These are phyloP conservation scores for Mellivora capensis DNA, from an alignment of 2,113 vertebrate species.

Conservation along the genomic window DNA sequence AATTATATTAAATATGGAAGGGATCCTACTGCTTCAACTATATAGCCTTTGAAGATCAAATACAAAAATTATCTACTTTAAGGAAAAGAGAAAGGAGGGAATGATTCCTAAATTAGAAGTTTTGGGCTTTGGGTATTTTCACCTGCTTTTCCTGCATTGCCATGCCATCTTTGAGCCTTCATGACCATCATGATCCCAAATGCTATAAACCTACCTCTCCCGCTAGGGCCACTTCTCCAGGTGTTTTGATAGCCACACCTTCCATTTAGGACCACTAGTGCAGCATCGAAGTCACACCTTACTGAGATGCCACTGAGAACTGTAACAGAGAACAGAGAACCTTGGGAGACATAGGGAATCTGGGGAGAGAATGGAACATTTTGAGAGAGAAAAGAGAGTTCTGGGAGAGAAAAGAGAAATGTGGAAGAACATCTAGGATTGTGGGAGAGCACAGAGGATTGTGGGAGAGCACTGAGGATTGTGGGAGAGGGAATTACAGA, in stretches of 20 bases:
- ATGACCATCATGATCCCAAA: not conserved
- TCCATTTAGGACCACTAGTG: not conserved
- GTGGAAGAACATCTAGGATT: not conserved
- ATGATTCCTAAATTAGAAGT: not conserved
- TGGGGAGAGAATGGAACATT: not conserved
- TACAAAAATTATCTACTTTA: not conserved
- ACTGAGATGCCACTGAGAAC: not conserved
- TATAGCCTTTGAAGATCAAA: not conserved
- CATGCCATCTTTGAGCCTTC: not conserved
- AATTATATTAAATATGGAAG: not conserved
- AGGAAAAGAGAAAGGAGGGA: not conserved
- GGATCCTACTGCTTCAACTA: not conserved
- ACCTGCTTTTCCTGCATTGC: not conserved
- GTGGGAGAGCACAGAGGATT: not conserved
- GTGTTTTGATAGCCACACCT: not conserved
- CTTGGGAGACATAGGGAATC: not conserved
- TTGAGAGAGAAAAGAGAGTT: not conserved
- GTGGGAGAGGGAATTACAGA: not conserved
- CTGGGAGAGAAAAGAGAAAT: not conserved
- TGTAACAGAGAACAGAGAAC: not conserved
- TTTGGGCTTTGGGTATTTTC: not conserved
- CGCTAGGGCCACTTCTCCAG: accelerated
- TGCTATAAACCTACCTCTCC: not conserved
- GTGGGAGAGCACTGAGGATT: not conserved
- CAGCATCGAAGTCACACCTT: not conserved